Evolutionary conservation across 92 coral and sea anemone species (phyloP).

Genomic region (Porites divaricata): DNA sequence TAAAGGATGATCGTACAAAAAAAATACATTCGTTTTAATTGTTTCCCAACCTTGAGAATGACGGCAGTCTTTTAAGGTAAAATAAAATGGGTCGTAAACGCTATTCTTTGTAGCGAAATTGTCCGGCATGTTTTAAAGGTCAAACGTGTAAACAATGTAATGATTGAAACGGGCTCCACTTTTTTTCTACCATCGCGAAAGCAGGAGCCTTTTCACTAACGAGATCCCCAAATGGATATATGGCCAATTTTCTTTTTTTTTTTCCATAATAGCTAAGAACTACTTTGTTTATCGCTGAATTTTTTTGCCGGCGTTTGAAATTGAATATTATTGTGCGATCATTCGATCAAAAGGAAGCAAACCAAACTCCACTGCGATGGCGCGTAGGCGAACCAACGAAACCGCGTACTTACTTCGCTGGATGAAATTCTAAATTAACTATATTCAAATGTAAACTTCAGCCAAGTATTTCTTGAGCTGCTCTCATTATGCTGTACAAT

Average conservation of each 20-base stretch:
- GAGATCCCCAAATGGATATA: not conserved
- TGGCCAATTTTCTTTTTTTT: conserved; percentile 6
- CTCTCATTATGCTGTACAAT: too few relatives aligned
- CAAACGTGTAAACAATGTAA: conserved; percentile 11
- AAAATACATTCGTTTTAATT: not conserved
- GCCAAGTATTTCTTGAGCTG: too few relatives aligned
- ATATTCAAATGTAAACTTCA: too few relatives aligned
- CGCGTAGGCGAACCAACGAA: not conserved
- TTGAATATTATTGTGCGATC: not conserved
- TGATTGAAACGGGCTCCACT: not conserved
- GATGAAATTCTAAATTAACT: too few relatives aligned
- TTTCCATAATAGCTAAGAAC: not conserved
- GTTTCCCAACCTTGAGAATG: not conserved
- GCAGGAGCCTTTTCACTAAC: not conserved
- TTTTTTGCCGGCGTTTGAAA: too few relatives aligned
- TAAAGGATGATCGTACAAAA: not conserved
- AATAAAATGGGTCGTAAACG: not conserved
- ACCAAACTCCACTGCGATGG: too few relatives aligned
- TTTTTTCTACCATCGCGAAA: not conserved
- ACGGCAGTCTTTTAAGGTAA: not conserved
- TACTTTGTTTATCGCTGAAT: not conserved
- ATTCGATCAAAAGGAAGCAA: not conserved
- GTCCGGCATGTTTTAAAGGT: not conserved
- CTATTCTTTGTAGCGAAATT: not conserved
- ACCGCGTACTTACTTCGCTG: too few relatives aligned